phyloP scores from a whole-genome alignment of 2,113 vertebrate genomes.

The Arvicanthis niloticus region DNA sequence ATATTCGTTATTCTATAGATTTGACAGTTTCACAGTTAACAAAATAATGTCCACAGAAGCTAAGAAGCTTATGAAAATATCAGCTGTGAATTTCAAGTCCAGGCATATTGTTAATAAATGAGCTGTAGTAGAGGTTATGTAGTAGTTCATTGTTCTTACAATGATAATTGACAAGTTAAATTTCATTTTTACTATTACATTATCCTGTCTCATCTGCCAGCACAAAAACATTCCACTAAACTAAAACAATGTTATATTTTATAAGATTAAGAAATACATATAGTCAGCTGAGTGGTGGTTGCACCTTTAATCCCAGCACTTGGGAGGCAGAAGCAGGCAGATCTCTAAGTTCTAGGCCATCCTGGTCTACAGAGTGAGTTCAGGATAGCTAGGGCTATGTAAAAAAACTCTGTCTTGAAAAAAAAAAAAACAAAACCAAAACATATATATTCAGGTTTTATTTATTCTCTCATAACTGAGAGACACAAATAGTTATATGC shows the following conservation, averaged over 20 bases:
- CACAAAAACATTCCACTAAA: conserved; percentile 36
- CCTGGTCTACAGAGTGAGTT: neutral
- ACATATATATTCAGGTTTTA: conserved; percentile 26
- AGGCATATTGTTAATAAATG: conserved; percentile 23
- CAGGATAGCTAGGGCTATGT: neutral
- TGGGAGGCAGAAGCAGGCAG: neutral
- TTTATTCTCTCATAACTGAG: conserved; percentile 14
- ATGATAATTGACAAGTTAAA: conserved; percentile 39
- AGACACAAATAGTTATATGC: conserved; percentile 5
- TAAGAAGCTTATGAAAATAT: conserved; percentile 13
- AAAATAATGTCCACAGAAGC: conserved; percentile 26
- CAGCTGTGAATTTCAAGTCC: conserved; percentile 12
- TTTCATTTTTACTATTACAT: conserved; percentile 45
- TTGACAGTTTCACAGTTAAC: conserved; percentile 44
- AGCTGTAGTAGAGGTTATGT: neutral
- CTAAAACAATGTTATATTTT: conserved; percentile 29
- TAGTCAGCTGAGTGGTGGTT: neutral
- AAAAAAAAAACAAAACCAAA: neutral
- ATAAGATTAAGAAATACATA: neutral
- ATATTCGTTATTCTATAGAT: neutral
- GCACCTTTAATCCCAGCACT: neutral
- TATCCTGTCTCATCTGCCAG: neutral
- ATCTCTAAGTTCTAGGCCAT: neutral
- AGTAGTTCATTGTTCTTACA: conserved; percentile 37
- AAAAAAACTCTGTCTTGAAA: neutral